Evolutionary conservation across 2,113 vertebrate species (phyloP).

Genomic region (Ellobius talpinus): DNA sequence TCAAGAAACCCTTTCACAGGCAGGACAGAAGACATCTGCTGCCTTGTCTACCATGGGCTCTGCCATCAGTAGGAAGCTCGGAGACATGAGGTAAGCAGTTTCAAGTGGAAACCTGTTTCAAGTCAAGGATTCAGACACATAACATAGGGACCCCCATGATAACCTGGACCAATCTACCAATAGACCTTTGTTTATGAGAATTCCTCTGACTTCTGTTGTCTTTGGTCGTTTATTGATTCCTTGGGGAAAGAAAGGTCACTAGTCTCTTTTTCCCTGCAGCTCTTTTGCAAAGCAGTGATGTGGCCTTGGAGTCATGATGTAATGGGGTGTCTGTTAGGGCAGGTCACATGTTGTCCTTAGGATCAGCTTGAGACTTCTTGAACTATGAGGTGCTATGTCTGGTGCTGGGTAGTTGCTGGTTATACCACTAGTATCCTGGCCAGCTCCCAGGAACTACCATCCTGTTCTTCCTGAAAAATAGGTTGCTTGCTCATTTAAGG

Average conservation of each 20-base stretch:
- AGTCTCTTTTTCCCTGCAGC: neutral
- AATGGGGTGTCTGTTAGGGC: neutral
- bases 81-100: slow-evolving; percentile 95
- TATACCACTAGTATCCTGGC: slow-evolving; percentile 4
- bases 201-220: neutral
- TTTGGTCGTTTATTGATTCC: neutral
- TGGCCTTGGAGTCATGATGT: neutral
- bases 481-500: neutral
- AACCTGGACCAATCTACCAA: neutral
- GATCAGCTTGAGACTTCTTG: slow-evolving; percentile 59
- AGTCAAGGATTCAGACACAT: neutral
- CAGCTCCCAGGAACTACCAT: neutral
- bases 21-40: slow-evolving; percentile 96
- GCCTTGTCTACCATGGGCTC: slow-evolving; percentile 94
- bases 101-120: neutral
- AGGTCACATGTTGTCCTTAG: neutral
- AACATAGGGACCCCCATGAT: neutral
- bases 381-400: slow-evolving; percentile 78
- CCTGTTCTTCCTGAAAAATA: neutral
- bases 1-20: slow-evolving; percentile 97
- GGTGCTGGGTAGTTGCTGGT: slow-evolving; percentile 65
- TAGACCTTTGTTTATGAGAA: too few relatives aligned
- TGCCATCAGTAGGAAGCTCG: slow-evolving; percentile 93
- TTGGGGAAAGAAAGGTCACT: neutral
- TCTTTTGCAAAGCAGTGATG: neutral